Conservation (phyloP, 2,113 vertebrate species). For the Microcebus lehilahytsara region DNA sequence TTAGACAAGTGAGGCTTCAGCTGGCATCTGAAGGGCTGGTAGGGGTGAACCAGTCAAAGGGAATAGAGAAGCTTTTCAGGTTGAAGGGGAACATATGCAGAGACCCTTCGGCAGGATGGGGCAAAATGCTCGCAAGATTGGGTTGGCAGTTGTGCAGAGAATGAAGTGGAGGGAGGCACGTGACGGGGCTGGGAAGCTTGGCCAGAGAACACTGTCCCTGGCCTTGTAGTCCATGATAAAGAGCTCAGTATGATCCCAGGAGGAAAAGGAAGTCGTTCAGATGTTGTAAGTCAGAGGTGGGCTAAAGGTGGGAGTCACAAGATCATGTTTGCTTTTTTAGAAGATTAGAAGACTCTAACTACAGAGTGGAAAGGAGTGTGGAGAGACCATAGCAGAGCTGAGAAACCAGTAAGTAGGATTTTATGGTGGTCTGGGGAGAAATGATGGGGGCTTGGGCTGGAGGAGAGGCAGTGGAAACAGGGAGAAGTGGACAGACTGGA, state of each 20-base stretch:
- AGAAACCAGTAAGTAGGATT: not conserved
- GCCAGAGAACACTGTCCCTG: too few species aligned
- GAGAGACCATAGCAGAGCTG: not conserved
- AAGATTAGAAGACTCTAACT: not conserved
- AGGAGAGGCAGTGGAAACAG: too few species aligned
- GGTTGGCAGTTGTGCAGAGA: not conserved
- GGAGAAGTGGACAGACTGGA: not conserved
- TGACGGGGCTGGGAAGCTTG: not conserved
- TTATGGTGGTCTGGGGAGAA: not conserved
- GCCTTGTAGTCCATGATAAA: too few species aligned
- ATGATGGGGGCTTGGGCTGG: not conserved
- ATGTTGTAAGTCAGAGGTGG: not conserved
- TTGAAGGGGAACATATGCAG: not conserved
- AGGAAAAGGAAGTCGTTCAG: not conserved
- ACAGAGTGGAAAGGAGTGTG: not conserved
- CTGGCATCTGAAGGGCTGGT: not conserved
- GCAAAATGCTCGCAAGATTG: not conserved
- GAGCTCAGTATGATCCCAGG: not conserved
- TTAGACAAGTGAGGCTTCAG: not conserved
- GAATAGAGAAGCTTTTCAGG: not conserved
- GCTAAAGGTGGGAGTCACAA: not conserved
- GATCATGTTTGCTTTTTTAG: not conserved
- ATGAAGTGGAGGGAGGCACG: not conserved
- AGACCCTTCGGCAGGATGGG: not conserved
- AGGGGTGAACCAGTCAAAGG: not conserved